Evolutionary conservation across 2,113 vertebrate species (phyloP), one percentile per base, ranked within the genome.

Genomic region (Aegotheles bennettii): DNA sequence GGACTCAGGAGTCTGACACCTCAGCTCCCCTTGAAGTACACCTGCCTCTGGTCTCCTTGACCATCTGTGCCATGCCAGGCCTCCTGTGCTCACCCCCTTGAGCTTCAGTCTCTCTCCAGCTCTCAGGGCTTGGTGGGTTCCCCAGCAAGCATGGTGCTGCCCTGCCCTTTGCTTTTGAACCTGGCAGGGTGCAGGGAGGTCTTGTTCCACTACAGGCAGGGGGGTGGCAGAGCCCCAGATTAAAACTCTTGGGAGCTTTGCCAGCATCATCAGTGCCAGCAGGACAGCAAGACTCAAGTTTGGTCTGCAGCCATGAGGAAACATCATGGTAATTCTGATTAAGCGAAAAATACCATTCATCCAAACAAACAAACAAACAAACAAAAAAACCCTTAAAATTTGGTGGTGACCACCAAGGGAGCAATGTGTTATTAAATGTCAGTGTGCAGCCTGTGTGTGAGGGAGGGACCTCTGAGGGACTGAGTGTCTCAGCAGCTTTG

Each of bases 211-310:
- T 71, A 16, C 16, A 33, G 40, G 43, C 9, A 75, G 38, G 59
- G 20, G 26, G 7, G 28, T 75, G 17, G 31, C 38, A 59, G 13
- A 94, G 5, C 10, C 16, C 6, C 33, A 47, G 23, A 33, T 67
- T 50, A 53, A 63, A 89, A 38, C 31, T 78, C n/a, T 18, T 20
- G 7, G 25, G 47, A 87, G 36, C 15, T 51, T 90, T 87, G 60
- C 47, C 12, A 8, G 26, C 1, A 0, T 54, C 10, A 15, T 63
- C 1, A 2, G 18, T 69, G 28, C 47, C 40, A 70, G 31, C 3
- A 2, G 78, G 53, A 45, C 40, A 73, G 15, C 1, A 23, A 75
- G 16, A 21, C 47, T 71, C 28, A 48, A 3, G 21, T 29, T 60
- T 31, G 24, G 26, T 43, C 31, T 93, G 40, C n/a, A n/a, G 15